These are phyloP conservation scores for Misgurnus anguillicaudatus DNA, from an alignment of 2,113 vertebrate genomes.

Conservation along the genomic window DNA sequence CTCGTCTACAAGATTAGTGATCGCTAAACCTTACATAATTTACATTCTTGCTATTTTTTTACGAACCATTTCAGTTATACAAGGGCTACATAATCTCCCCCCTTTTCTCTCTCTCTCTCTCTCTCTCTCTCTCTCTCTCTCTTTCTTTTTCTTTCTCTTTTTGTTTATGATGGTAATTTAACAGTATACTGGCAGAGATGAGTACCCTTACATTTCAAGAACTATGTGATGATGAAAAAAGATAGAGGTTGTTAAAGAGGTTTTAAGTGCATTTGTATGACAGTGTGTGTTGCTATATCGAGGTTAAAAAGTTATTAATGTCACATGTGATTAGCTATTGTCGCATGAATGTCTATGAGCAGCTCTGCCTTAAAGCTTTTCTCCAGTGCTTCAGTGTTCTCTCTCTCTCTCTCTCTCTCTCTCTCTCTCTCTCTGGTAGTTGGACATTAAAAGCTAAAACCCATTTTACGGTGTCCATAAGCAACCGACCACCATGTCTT, in stretches of 20 bases:
- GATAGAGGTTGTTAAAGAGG: neutral
- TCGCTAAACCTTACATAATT: neutral
- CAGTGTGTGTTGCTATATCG: conserved; percentile 5
- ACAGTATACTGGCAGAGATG: neutral
- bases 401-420: neutral
- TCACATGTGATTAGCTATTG: conserved; percentile 34
- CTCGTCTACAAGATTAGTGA: neutral
- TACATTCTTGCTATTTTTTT: neutral
- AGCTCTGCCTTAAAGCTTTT: neutral
- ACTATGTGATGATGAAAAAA: neutral
- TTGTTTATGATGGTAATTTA: conserved; percentile 9
- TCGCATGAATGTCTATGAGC: neutral
- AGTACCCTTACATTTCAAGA: neutral
- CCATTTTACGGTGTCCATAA: neutral
- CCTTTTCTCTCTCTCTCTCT: conserved; percentile 13
- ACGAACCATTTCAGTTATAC: conserved; percentile 11
- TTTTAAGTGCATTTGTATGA: neutral
- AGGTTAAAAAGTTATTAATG: conserved; percentile 38
- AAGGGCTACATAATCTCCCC: neutral
- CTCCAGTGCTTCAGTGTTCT: neutral
- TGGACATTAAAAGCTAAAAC: conserved; percentile 15
- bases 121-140: conserved; percentile 5
- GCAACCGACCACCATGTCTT: neutral
- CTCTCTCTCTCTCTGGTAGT: neutral
- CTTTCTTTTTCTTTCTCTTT: conserved; percentile 27